phyloP scores from a whole-genome alignment of 2,888 invertebrate species.

The Trachelus iudaicus region DNA sequence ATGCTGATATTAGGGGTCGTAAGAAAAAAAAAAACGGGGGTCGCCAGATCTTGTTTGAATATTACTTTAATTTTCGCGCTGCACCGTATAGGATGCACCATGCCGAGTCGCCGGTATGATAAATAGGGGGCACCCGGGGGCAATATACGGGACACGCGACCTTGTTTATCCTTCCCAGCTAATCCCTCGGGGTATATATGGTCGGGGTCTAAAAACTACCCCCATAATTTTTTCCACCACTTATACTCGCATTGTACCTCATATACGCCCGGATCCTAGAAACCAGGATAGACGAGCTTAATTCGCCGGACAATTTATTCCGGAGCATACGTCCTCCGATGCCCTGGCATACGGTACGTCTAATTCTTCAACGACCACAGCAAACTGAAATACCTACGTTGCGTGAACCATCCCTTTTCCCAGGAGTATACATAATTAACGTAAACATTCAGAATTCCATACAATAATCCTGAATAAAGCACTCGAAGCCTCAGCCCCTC shows the following conservation, averaged over 20 bases:
- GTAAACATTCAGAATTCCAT: neutral
- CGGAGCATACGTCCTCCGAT: slow-evolving; percentile 1
- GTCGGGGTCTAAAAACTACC: slow-evolving; percentile 13
- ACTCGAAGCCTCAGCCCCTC: neutral
- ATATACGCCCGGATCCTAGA: neutral
- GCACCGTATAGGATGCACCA: neutral
- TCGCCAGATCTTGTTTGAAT: neutral
- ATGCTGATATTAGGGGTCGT: neutral
- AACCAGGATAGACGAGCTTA: neutral
- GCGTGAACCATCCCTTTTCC: neutral
- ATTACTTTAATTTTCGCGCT: neutral
- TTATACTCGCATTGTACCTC: neutral
- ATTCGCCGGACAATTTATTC: slow-evolving; percentile 2
- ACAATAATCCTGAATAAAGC: neutral
- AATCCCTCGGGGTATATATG: slow-evolving; percentile 14
- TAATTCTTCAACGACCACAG: neutral
- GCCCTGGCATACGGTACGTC: neutral
- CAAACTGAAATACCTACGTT: neutral
- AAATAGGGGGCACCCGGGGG: slow-evolving; percentile 19
- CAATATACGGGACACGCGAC: slow-evolving; percentile 43
- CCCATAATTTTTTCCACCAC: slow-evolving; percentile 16
- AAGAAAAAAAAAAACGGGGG: neutral
- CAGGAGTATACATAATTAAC: neutral
- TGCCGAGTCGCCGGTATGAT: slow-evolving; percentile 14
- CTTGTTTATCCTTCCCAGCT: slow-evolving; percentile 43